Percentiles rank a stretch among this genome's conserved stretches.
phyloP scores from a whole-genome alignment of 2,797 vertebrate genomes.

The Buphagus erythrorhynchus region DNA sequence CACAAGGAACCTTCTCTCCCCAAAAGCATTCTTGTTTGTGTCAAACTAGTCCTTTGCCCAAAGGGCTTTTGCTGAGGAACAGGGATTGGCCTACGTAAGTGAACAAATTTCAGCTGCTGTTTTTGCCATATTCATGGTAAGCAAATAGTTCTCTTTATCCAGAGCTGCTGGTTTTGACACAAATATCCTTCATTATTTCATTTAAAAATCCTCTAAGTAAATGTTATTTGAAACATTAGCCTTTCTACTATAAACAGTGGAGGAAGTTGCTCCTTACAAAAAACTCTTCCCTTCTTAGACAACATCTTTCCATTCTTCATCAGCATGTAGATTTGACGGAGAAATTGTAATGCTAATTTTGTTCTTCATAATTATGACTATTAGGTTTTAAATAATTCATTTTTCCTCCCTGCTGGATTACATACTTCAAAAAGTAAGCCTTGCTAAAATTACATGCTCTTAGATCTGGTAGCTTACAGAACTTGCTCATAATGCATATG shows the following conservation, averaged over 20 bases:
- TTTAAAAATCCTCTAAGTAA: not conserved
- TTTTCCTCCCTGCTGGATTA: not conserved
- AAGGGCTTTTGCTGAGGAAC: not conserved
- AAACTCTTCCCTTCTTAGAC: not conserved
- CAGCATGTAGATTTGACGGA: constrained; percentile 25
- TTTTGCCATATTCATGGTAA: not conserved
- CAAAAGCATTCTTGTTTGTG: not conserved
- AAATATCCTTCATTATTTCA: not conserved
- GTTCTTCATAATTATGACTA: constrained; percentile 48
- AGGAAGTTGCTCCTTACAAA: not conserved
- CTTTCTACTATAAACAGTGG: not conserved
- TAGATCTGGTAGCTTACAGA: constrained; percentile 31
- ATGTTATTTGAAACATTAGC: not conserved
- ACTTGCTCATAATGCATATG: constrained; percentile 18
- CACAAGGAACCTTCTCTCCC: not conserved
- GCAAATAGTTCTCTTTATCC: not conserved
- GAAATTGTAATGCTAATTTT: constrained; percentile 51
- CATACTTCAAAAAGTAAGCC: constrained; percentile 48
- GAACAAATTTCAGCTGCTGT: not conserved
- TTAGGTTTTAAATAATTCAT: constrained; percentile 62
- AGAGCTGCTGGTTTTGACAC: not conserved
- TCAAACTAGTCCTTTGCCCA: not conserved
- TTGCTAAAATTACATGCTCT: constrained; percentile 50
- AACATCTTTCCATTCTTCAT: constrained; percentile 2
- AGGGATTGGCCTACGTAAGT: not conserved